Evolutionary conservation across 2,888 invertebrate species (phyloP).

Genomic region (Drosophila putrida): DNA sequence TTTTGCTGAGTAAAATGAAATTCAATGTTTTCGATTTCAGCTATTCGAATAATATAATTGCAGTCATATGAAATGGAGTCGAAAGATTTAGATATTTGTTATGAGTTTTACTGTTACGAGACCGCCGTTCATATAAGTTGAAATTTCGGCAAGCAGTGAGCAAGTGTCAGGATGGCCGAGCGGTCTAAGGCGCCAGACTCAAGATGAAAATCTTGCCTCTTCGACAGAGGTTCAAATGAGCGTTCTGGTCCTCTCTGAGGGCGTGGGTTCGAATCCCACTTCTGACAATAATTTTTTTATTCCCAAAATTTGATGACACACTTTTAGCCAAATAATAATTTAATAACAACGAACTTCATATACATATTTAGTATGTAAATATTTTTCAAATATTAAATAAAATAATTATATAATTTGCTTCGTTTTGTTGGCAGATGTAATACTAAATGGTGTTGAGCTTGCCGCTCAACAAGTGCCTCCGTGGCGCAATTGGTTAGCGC

Average conservation of each 20-base stretch:
- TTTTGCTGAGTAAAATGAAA: no score
- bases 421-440: not conserved
- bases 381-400: not conserved
- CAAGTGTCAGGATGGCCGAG: constrained; percentile 84
- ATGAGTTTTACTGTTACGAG: not conserved
- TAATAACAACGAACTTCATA: not conserved
- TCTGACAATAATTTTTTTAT: constrained; percentile 73
- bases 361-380: no score
- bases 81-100: not conserved
- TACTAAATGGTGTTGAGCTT: constrained; percentile 20
- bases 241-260: constrained; percentile 84
- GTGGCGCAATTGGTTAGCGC: constrained; percentile 99
- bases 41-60: not conserved
- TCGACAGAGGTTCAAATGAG: constrained; percentile 64
- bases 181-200: constrained; percentile 85
- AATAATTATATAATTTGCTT: not conserved
- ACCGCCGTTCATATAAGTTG: constrained; percentile 23
- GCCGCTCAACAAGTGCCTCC: constrained; percentile 83
- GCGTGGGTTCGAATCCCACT: constrained; percentile 83
- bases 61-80: not conserved
- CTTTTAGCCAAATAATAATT: not conserved
- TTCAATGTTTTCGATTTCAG: not conserved
- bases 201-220: constrained; percentile 75
- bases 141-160: not conserved
- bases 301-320: not conserved